Conservation (phyloP, 2,797 vertebrate genomes). For the Halcyon badia region DNA sequence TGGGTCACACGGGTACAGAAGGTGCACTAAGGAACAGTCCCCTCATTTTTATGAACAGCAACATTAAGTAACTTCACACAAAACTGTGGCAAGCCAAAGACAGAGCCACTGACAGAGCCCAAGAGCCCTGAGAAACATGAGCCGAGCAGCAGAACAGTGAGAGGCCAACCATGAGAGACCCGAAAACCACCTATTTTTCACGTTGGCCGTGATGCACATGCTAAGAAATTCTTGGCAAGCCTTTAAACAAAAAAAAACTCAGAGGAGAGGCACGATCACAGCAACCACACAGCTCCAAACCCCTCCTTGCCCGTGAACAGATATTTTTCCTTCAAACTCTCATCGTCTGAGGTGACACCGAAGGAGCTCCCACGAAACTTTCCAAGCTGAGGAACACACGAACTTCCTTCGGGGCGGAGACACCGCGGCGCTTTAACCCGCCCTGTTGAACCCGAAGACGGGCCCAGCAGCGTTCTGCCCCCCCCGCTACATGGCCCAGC, state of each 20-base stretch:
- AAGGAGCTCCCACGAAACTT: background rate
- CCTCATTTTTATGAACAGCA: background rate
- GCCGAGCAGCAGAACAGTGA: background rate
- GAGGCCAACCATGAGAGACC: background rate
- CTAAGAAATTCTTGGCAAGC: background rate
- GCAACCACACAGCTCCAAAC: background rate
- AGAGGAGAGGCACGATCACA: background rate
- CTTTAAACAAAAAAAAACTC: background rate
- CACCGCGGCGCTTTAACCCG: too few species aligned
- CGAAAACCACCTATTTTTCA: background rate
- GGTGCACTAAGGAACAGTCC: background rate
- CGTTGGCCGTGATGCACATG: background rate
- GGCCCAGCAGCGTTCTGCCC: background rate
- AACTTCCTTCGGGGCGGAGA: background rate
- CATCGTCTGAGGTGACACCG: background rate
- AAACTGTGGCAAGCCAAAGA: background rate
- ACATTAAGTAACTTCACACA: background rate
- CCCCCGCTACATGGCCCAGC: too few species aligned
- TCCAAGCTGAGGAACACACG: background rate
- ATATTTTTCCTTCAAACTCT: background rate
- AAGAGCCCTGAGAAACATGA: background rate
- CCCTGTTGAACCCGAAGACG: background rate
- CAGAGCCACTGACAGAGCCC: accelerated
- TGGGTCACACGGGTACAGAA: background rate
- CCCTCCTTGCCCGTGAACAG: accelerated